A percentile compares a stretch with the other conserved stretches of the same genome.
phyloP scores from a whole-genome alignment of 2,888 invertebrate genomes.

The Priocnemis perturbator region DNA sequence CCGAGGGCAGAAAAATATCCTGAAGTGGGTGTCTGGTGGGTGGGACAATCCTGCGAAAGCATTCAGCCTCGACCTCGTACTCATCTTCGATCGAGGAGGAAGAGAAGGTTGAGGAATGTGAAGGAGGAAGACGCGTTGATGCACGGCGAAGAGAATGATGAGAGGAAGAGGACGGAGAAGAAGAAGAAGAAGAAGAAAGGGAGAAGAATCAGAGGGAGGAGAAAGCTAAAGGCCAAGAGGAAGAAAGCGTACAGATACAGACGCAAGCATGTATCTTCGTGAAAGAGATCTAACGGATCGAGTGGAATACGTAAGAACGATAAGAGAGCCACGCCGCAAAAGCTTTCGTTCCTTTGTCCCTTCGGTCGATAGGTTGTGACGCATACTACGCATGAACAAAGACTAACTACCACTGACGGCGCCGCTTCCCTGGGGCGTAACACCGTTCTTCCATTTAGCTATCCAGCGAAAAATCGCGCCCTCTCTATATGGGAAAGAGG shows the following conservation, averaged over 20 bases:
- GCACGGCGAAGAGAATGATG: neutral
- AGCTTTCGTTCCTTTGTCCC: constrained; percentile 63
- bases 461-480: constrained; percentile 59
- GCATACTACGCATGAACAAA: constrained; percentile 40
- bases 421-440: constrained; percentile 55
- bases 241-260: constrained; percentile 16
- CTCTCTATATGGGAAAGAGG: constrained; percentile 2
- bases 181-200: constrained; percentile 2
- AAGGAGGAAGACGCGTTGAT: constrained; percentile 8
- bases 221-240: constrained; percentile 53
- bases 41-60: constrained; percentile 50
- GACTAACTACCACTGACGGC: constrained; percentile 54
- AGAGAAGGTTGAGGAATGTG: constrained; percentile 12
- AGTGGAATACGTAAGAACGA: constrained; percentile 53
- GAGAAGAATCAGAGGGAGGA: constrained; percentile 25
- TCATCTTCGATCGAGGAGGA: constrained; percentile 24
- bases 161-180: constrained; percentile 5
- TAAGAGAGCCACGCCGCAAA: constrained; percentile 55
- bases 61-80: constrained; percentile 39
- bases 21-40: constrained; percentile 58
- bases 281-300: constrained; percentile 60
- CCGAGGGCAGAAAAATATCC: constrained; percentile 50
- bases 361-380: constrained; percentile 28
- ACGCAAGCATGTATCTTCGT: constrained; percentile 41
- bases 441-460: constrained; percentile 74